Percentiles rank a stretch among this genome's conserved stretches.
phyloP scores from a whole-genome alignment of 2,888 invertebrate species.

The Sesia apiformis region DNA sequence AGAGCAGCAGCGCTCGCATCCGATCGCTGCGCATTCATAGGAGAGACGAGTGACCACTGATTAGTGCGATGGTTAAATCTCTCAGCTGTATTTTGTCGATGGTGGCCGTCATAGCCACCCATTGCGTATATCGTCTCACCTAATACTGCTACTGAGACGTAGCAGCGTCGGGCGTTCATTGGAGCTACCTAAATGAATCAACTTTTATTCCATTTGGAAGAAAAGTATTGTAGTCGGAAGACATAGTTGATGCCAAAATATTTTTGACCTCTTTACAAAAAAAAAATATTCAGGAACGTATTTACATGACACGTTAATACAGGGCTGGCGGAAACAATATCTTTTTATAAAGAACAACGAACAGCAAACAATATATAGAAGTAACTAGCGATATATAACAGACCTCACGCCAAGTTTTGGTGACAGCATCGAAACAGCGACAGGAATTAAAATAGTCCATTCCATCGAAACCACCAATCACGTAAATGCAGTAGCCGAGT shows the following conservation, averaged over 20 bases:
- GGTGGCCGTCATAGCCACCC: conserved; percentile 91
- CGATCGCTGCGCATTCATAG: conserved; percentile 91
- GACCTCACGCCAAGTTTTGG: conserved; percentile 88
- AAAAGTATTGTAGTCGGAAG: not conserved
- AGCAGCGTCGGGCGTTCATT: conserved; percentile 91
- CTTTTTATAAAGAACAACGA: not conserved
- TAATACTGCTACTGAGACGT: conserved; percentile 88
- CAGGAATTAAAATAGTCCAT: conserved; percentile 90
- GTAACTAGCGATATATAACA: conserved; percentile 1
- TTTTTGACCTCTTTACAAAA: too few relatives aligned
- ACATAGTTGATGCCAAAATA: not conserved
- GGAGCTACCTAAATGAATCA: conserved; percentile 77
- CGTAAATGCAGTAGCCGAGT: conserved; percentile 87
- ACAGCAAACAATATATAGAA: not conserved
- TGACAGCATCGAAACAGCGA: conserved; percentile 89
- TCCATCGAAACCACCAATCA: conserved; percentile 96
- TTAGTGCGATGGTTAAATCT: conserved; percentile 88
- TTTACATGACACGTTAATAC: too few relatives aligned
- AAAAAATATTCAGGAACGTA: not conserved
- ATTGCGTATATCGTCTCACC: conserved; percentile 88
- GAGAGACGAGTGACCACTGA: conserved; percentile 90
- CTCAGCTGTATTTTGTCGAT: conserved; percentile 90
- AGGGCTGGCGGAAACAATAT: not conserved
- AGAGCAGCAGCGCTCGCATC: conserved; percentile 93
- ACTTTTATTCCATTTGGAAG: not conserved